Evolutionary conservation across 2,797 vertebrate species (phyloP), one percentile per base, ranked within the genome.

Genomic region (Bradypodion ventrale): DNA sequence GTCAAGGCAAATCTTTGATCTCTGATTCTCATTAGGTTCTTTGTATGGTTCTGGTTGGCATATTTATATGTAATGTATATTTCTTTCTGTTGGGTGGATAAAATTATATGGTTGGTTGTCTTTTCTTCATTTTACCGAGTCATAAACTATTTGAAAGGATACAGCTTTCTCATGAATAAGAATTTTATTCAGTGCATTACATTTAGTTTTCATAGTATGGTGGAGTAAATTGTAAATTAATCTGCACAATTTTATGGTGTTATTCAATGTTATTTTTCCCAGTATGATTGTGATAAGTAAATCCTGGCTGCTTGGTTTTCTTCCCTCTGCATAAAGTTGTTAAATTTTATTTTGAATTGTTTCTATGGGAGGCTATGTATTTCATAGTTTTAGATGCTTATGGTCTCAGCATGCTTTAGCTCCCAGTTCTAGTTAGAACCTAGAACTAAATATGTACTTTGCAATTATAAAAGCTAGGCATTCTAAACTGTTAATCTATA

Each of bases 281-380:
- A 7, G 29, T 35, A 68, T 49, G 19, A 32, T 3, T 37, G 32
- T 37, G 2, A 3, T 25, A 56, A 80, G 66, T 68, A 68, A 69
- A 56, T 52, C 27, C 46, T 68, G 13, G 23, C 37, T 69, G 46
- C 12, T 56, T 27, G 52, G 40, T 68, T 52, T 27, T 35, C n/a
- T 25, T 68, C 32, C 27, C 7, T 82, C 84, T 85, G 68, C 1
- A n/a, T 70, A 8, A 12, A 80, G 79, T 78, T 83, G 9, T 80
- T 90, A 73, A 88, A 85, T 70, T 68, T 68, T 37, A 76, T 78
- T 80, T 85, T 75, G 5, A 46, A 46, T n/a, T 78, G 16, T 62
- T 42, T 12, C 78, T 78, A 12, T 16, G 80, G 2, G 66, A 69
- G 2, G 89, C 72, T 59, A 83, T 77, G 87, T 74, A 83, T 91